phyloP scores from a whole-genome alignment of 2,888 invertebrate species.

The Iphiclides podalirius region DNA sequence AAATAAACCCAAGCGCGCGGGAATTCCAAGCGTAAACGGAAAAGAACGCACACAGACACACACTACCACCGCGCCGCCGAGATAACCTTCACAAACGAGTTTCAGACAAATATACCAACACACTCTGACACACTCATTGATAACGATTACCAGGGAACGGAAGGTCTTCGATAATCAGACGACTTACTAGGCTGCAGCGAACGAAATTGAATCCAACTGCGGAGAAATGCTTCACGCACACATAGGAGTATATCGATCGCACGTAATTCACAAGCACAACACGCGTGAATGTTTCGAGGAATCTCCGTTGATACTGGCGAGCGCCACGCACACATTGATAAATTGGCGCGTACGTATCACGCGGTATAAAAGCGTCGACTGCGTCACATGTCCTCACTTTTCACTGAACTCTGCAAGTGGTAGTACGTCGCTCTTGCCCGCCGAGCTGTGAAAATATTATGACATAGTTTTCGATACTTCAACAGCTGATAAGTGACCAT shows the following conservation, averaged over 20 bases:
- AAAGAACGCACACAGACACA: constrained; percentile 33
- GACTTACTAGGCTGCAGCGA: constrained; percentile 45
- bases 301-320: constrained; percentile 46
- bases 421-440: constrained; percentile 44
- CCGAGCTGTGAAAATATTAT: constrained; percentile 71
- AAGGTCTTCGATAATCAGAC: constrained; percentile 34
- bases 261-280: constrained; percentile 37
- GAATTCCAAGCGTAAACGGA: constrained; percentile 39
- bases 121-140: constrained; percentile 25
- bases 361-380: constrained; percentile 27
- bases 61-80: constrained; percentile 14
- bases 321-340: constrained; percentile 53
- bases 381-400: constrained; percentile 48
- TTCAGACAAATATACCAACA: constrained; percentile 21
- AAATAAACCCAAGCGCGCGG: constrained; percentile 40
- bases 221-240: constrained; percentile 44
- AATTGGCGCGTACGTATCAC: constrained; percentile 35
- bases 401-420: constrained; percentile 41
- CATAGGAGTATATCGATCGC: constrained; percentile 31
- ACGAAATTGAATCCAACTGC: constrained; percentile 21
- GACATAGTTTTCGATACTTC: constrained; percentile 53
- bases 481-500: constrained; percentile 36
- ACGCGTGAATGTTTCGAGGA: constrained; percentile 56
- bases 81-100: constrained; percentile 24
- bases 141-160: constrained; percentile 33